Percentiles rank a stretch among this genome's conserved stretches.
Evolutionary conservation across 2,113 vertebrate genomes (phyloP).

Genomic region (Pseudopodoces humilis): DNA sequence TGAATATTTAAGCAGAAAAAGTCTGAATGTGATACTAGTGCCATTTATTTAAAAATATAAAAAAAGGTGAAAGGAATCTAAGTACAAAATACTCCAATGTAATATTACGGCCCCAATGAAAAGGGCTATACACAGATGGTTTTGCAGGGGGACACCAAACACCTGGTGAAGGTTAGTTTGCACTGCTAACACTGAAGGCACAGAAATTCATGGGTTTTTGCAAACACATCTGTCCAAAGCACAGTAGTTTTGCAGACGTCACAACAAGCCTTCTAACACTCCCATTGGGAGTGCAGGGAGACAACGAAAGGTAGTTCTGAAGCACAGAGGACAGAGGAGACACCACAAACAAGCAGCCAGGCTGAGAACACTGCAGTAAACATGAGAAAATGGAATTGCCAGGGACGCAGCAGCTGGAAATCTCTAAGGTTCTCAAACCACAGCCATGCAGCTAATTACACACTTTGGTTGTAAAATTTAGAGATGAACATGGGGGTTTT

Average conservation of each 20-base stretch:
- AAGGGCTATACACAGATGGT: not conserved
- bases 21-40: not conserved
- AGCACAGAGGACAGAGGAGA: not conserved
- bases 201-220: not conserved
- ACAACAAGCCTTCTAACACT: not conserved
- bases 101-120: not conserved
- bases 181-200: not conserved
- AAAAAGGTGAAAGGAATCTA: not conserved
- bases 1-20: conserved; percentile 16
- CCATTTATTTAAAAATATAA: not conserved
- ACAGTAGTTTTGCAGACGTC: not conserved
- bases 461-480: not conserved
- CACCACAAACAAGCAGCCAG: not conserved
- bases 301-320: not conserved
- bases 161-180: not conserved
- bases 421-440: not conserved
- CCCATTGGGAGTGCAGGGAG: rapidly evolving
- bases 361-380: not conserved
- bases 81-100: not conserved
- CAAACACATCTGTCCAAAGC: not conserved
- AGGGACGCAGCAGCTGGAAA: not conserved
- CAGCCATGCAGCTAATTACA: not conserved
- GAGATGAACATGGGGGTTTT: not conserved
- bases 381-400: not conserved
- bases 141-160: not conserved